Conservation (phyloP, 2,113 vertebrate species). For the human (Homo sapiens) region GRCh38 chr7:115358501-115359000, state of each 20-base stretch:
- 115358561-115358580: slow-evolving; percentile 11
- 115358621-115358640: not conserved
- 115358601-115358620: slow-evolving; percentile 31
- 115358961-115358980: not conserved
- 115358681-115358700: slow-evolving; percentile 4
- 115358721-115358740: slow-evolving; percentile 56
- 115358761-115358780: slow-evolving; percentile 69
- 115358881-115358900: slow-evolving; percentile 49
- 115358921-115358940: not conserved
- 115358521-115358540: slow-evolving; percentile 46
- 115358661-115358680: not conserved
- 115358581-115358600: not conserved
- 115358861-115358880: slow-evolving; percentile 57
- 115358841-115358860: slow-evolving; percentile 34
- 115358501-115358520: not conserved
- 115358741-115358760: slow-evolving; percentile 71
- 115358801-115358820: slow-evolving; percentile 29
- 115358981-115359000: not conserved
- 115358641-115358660: not conserved
- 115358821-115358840: slow-evolving; percentile 64
- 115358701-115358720: slow-evolving; percentile 35
- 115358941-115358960: not conserved
- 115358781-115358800: slow-evolving; percentile 44
- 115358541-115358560: slow-evolving; percentile 51
- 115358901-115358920: slow-evolving; percentile 25